phyloP scores from a whole-genome alignment of 2,888 invertebrate species.

The Caradrina kadenii region DNA sequence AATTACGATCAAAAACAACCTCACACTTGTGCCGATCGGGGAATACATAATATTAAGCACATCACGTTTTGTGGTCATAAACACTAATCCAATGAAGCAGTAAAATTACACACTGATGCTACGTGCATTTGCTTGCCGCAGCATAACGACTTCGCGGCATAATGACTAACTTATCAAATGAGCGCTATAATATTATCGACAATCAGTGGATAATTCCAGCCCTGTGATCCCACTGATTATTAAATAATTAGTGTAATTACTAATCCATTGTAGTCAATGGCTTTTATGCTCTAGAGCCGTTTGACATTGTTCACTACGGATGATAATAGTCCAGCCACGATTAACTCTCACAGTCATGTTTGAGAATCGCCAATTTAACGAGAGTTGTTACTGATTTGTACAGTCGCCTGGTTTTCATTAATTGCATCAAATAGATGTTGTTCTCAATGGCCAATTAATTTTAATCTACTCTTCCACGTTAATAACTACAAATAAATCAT shows the following conservation, averaged over 20 bases:
- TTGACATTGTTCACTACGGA: background rate
- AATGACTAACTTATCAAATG: slow-evolving; percentile 17
- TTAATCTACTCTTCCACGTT: background rate
- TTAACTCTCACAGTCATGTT: no score
- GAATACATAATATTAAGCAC: background rate
- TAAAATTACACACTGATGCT: background rate
- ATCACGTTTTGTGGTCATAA: background rate
- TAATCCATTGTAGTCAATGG: slow-evolving; percentile 2
- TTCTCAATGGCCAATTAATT: no score
- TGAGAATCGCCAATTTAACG: no score
- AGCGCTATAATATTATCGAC: slow-evolving; percentile 8
- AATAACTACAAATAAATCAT: background rate
- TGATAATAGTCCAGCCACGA: background rate
- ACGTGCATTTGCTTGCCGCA: background rate
- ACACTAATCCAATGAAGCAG: background rate
- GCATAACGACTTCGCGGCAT: background rate
- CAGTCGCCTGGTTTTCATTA: no score
- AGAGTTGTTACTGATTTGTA: no score
- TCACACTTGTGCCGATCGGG: no score
- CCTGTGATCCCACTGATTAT: slow-evolving; percentile 14
- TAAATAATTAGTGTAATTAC: slow-evolving; percentile 22
- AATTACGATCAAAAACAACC: background rate
- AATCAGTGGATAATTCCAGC: slow-evolving; percentile 22
- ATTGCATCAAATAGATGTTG: no score
- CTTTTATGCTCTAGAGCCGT: background rate